A percentile compares a stretch with the other conserved stretches of the same genome.
phyloP scores from a whole-genome alignment of 2,113 vertebrate genomes.

The human (Homo sapiens) region GRCh38 chr3:107546501-107547000 shows the following conservation, averaged over 20 bases:
- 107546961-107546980: constrained; percentile 52
- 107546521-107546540: background rate
- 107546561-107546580: background rate
- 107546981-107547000: constrained; percentile 48
- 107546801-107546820: background rate
- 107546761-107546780: background rate
- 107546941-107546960: constrained; percentile 49
- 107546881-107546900: constrained; percentile 53
- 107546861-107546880: constrained; percentile 52
- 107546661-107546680: background rate
- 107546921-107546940: constrained; percentile 41
- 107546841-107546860: constrained; percentile 48
- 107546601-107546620: background rate
- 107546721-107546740: constrained; percentile 39
- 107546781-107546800: background rate
- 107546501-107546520: background rate
- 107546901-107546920: background rate
- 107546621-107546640: constrained; percentile 28
- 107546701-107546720: constrained; percentile 14
- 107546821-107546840: background rate
- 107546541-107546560: constrained; percentile 37
- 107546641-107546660: background rate
- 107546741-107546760: constrained; percentile 8
- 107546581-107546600: background rate
- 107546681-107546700: constrained; percentile 4